Percentiles rank a stretch among this genome's conserved stretches.
phyloP scores from a whole-genome alignment of 2,113 vertebrate species.

The Casuarius casuarius region DNA sequence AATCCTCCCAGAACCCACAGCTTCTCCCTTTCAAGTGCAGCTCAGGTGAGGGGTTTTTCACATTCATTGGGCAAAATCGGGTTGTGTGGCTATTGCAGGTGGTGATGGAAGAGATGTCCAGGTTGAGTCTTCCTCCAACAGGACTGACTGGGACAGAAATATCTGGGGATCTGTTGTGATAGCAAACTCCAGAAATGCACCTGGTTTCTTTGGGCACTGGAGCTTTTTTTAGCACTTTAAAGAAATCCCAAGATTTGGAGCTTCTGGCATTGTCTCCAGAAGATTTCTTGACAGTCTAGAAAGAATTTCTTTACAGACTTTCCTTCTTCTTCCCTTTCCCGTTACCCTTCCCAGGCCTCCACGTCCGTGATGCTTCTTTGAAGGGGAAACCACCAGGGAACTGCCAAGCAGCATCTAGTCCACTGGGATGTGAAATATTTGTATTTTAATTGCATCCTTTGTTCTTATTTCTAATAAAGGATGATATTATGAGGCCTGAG shows the following conservation, averaged over 20 bases:
- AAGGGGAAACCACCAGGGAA: slow-evolving; percentile 17
- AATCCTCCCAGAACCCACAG: not conserved
- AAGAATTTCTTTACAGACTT: not conserved
- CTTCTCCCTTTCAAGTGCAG: not conserved
- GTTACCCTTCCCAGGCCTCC: not conserved
- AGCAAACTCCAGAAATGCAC: not conserved
- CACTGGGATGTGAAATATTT: slow-evolving; percentile 51
- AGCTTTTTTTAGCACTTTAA: not conserved
- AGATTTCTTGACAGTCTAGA: not conserved
- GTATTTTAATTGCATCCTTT: slow-evolving; percentile 70
- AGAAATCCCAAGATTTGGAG: not conserved
- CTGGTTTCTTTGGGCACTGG: not conserved
- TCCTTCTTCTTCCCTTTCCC: not conserved
- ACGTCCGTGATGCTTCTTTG: rapidly evolving
- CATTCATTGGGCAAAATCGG: not conserved
- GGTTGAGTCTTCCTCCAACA: not conserved
- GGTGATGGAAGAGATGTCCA: not conserved
- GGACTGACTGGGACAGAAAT: not conserved
- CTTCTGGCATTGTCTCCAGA: not conserved
- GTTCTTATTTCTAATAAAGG: slow-evolving; percentile 64
- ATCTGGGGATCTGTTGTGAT: not conserved
- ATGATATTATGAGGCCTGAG: slow-evolving; percentile 60
- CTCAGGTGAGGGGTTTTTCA: not conserved
- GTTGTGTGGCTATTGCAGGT: rapidly evolving
- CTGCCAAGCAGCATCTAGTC: not conserved